A percentile compares a stretch with the other conserved stretches of the same genome.
Conservation (phyloP, 37 sponge, comb jelly and placozoan genomes). For the Diacarnus erythraeanus region DNA sequence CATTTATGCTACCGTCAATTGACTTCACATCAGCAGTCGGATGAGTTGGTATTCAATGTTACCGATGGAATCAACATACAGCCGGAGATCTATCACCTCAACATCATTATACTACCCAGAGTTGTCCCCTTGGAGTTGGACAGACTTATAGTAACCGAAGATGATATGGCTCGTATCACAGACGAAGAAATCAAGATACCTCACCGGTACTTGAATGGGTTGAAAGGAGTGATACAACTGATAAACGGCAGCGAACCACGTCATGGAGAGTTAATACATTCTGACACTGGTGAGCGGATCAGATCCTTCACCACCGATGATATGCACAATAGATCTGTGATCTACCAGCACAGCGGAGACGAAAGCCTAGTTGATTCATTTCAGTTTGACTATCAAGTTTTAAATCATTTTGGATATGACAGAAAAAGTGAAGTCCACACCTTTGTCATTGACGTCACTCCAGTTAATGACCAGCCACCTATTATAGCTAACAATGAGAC, state of each 20-base stretch:
- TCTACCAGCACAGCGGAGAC: slow-evolving; percentile 41
- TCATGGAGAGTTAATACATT: not conserved
- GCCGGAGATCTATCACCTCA: not conserved
- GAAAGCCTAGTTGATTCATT: slow-evolving; percentile 31
- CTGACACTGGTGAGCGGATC: not conserved
- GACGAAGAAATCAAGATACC: slow-evolving; percentile 6
- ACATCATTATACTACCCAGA: slow-evolving; percentile 41
- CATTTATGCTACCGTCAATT: slow-evolving; percentile 28
- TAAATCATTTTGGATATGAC: not conserved
- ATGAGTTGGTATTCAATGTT: slow-evolving; percentile 38
- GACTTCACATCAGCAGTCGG: not conserved
- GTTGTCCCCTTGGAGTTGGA: slow-evolving; percentile 8
- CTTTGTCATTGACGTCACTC: slow-evolving; percentile 17
- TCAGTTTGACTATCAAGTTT: slow-evolving; percentile 19
- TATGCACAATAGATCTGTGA: slow-evolving; percentile 15
- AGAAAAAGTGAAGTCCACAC: not conserved
- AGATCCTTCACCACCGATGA: slow-evolving; percentile 28
- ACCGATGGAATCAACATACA: slow-evolving; percentile 38
- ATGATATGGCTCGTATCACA: not conserved
- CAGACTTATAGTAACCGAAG: slow-evolving; percentile 18
- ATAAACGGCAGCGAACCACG: not conserved
- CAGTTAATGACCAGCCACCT: slow-evolving; percentile 53
- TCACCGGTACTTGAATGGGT: slow-evolving; percentile 21
- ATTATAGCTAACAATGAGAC: not conserved
- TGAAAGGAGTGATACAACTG: not conserved